Evolutionary conservation across 2,113 vertebrate genomes (phyloP).

Genomic region (Passer montanus): DNA sequence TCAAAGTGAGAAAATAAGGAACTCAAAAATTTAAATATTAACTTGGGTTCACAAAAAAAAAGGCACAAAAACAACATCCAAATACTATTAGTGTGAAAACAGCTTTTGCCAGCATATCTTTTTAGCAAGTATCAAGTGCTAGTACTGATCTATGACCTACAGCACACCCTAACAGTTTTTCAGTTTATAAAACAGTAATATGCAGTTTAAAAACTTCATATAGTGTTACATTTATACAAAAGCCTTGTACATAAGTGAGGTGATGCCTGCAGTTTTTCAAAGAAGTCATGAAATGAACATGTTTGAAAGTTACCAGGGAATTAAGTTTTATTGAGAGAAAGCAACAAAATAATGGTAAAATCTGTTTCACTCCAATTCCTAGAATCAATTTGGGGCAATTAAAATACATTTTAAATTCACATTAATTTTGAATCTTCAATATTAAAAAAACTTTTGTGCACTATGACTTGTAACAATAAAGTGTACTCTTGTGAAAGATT

Average conservation of each 20-base stretch:
- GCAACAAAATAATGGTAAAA: neutral
- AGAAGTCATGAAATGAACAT: neutral
- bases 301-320: neutral
- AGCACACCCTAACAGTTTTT: neutral
- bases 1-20: neutral
- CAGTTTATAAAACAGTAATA: neutral
- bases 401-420: neutral
- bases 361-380: neutral
- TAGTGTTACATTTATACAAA: neutral
- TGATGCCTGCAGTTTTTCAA: neutral
- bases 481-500: neutral
- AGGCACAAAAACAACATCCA: neutral
- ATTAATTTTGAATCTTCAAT: neutral
- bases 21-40: neutral
- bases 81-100: neutral
- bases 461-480: neutral
- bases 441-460: neutral
- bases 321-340: neutral
- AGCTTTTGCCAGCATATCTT: neutral
- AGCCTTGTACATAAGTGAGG: neutral
- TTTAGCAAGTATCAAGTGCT: neutral
- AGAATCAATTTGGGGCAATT: neutral
- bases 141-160: neutral
- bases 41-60: neutral
- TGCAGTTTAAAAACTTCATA: neutral